Percentiles rank a stretch among this genome's conserved stretches.
Evolutionary conservation across 2,888 invertebrate species (phyloP).

Genomic region (Ophion ellenae): DNA sequence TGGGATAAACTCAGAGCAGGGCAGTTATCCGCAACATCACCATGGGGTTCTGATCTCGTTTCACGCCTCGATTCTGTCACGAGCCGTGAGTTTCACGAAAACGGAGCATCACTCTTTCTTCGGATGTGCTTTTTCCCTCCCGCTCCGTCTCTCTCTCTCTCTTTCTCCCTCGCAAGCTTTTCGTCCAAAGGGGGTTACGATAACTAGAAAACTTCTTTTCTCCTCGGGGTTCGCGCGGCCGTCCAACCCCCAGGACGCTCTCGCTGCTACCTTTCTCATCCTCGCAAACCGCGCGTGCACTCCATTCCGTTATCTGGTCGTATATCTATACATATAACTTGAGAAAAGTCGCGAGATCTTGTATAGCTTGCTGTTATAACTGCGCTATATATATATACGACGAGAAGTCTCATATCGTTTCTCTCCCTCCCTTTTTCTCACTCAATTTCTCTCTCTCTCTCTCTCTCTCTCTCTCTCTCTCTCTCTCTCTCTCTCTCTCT

Average conservation of each 20-base stretch:
- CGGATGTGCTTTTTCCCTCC: slow-evolving; percentile 25
- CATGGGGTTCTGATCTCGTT: slow-evolving; percentile 79
- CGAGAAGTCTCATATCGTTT: slow-evolving; percentile 63
- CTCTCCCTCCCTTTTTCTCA: slow-evolving; percentile 54
- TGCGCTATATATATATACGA: slow-evolving; percentile 28
- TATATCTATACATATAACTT: slow-evolving; percentile 31
- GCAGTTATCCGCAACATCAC: slow-evolving; percentile 70
- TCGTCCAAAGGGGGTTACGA: slow-evolving; percentile 64
- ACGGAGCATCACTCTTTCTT: slow-evolving; percentile 71
- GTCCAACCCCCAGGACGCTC: slow-evolving; percentile 64
- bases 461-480: slow-evolving; percentile 65
- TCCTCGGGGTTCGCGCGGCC: slow-evolving; percentile 63
- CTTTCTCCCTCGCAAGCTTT: slow-evolving; percentile 18
- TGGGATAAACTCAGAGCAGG: slow-evolving; percentile 78
- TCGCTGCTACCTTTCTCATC: slow-evolving; percentile 65
- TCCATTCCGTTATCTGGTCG: slow-evolving; percentile 29
- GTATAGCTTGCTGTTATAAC: slow-evolving; percentile 59
- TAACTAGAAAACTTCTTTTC: slow-evolving; percentile 83
- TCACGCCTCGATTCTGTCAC: slow-evolving; percentile 84
- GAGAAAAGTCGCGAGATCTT: slow-evolving; percentile 52
- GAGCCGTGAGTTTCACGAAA: slow-evolving; percentile 77
- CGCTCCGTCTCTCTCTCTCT: background rate
- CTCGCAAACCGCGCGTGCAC: slow-evolving; percentile 59
- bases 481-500: slow-evolving; percentile 59
- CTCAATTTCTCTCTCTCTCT: slow-evolving; percentile 64